Base-by-base conservation (phyloP, 92 coral and sea anemone genomes). In the Phenganax stokvisi region DNA sequence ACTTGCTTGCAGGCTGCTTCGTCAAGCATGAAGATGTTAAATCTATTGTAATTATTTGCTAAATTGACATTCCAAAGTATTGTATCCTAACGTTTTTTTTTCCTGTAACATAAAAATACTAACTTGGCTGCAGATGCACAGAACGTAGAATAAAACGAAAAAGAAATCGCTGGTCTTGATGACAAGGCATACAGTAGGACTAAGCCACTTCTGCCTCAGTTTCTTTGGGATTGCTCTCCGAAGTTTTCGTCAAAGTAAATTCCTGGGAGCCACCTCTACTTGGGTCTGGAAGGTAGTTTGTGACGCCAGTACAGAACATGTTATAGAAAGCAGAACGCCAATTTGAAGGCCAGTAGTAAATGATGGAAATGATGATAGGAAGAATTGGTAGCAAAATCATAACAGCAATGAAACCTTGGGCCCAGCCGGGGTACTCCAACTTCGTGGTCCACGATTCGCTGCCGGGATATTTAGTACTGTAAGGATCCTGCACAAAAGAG, bases 281-380 rank as follows among this genome's bases (percentile, higher is more conserved):
- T 15, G 80, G 80, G 80, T 75, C 80, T 0, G 80, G 80, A 30
- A 75, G 29, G 80, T 75, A 75, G 27, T 75, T 75, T 10, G 80
- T 75, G 5, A 75, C 25, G 3, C 80, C 80, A 20, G 64, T 75
- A 58, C 80, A 75, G 29, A 75, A 75, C 64, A 51, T 55, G 80
- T 75, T 57, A 58, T 75, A 75, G 80, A 75, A 75, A 12, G 80
- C 31, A 25, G 80, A 51, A 56, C 80, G 80, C 80, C 80, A 75
- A 51, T 75, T 75, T 30, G 63, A 55, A 30, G 80, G 80, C 80
- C 80, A 75, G 47, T 75, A 55, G 60, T 75, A 75, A 27, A 75
- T 55, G 80, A 75, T 75, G 80, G 17, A 75, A 58, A 75, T 51
- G 62, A 75, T n/a, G 51, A 75, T 75, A 6, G 80, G 80, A 4